These are phyloP conservation scores for Diplolepis rosae DNA, from an alignment of 2,888 invertebrate genomes.

Conservation along the genomic window DNA sequence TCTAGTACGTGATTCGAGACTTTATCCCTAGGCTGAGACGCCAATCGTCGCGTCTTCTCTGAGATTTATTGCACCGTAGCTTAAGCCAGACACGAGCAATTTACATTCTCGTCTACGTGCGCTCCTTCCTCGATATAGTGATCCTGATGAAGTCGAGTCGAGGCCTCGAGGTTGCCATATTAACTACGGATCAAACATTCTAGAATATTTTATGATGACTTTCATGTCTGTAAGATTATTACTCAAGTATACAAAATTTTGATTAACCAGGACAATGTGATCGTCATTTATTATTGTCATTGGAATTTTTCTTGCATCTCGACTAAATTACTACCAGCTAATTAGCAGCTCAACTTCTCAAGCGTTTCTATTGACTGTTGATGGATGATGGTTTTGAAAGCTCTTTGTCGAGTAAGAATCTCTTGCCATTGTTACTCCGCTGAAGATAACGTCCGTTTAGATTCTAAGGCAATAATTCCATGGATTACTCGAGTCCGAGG, in stretches of 20 bases:
- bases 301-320: not conserved
- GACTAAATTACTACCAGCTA: conserved; percentile 42
- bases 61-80: conserved; percentile 67
- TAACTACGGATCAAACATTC: conserved; percentile 26
- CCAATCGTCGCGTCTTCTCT: conserved; percentile 65
- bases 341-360: conserved; percentile 39
- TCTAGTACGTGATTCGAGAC: conserved; percentile 57
- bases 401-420: conserved; percentile 29
- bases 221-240: too few relatives aligned
- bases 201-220: not conserved
- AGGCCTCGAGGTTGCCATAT: conserved; percentile 54
- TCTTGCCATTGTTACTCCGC: conserved; percentile 34
- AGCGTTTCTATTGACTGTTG: conserved; percentile 34
- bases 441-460: conserved; percentile 49
- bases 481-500: conserved; percentile 63
- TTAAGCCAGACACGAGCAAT: conserved; percentile 65
- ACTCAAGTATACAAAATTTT: not conserved
- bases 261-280: conserved; percentile 17
- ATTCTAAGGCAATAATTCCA: conserved; percentile 59
- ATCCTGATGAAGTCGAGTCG: conserved; percentile 48
- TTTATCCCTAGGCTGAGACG: conserved; percentile 58
- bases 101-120: conserved; percentile 64
- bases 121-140: conserved; percentile 44
- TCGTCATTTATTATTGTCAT: not conserved
- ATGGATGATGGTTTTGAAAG: conserved; percentile 33